Percentiles rank a stretch among this genome's conserved stretches.
Conservation (phyloP, 2,888 invertebrate species). For the Drosophila fungiperda region DNA sequence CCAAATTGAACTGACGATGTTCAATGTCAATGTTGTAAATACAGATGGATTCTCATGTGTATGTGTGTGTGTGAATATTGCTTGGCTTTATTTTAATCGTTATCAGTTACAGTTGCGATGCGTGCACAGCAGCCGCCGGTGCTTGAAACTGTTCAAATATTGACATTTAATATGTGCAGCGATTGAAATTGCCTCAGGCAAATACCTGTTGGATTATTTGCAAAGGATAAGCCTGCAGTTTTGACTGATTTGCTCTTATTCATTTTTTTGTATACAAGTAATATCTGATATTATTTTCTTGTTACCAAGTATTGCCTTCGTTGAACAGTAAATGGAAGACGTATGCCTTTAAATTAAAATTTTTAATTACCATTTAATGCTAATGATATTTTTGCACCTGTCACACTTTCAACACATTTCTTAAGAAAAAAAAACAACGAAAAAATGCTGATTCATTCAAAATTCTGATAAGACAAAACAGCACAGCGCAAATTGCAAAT, state of each 20-base stretch:
- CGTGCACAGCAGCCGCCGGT: slow-evolving; percentile 16
- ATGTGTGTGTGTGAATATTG: slow-evolving; percentile 9
- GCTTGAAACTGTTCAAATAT: slow-evolving; percentile 14
- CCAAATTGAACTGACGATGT: slow-evolving; percentile 45
- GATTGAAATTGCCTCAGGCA: slow-evolving; percentile 3
- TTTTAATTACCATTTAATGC: slow-evolving; percentile 65
- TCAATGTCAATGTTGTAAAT: slow-evolving; percentile 71
- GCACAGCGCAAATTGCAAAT: slow-evolving; percentile 26
- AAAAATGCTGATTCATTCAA: slow-evolving; percentile 21
- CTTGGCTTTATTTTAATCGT: slow-evolving; percentile 20
- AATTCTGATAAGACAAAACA: slow-evolving; percentile 48
- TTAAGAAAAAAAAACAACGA: not conserved
- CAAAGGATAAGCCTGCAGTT: slow-evolving; percentile 8
- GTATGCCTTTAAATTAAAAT: slow-evolving; percentile 8
- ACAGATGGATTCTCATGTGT: slow-evolving; percentile 13
- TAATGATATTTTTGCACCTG: slow-evolving; percentile 29
- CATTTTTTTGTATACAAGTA: not conserved
- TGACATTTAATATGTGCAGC: slow-evolving; percentile 27
- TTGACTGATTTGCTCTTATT: not conserved
- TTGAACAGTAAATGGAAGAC: not conserved
- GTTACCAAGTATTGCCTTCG: not conserved
- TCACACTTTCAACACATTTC: slow-evolving; percentile 25
- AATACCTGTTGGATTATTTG: slow-evolving; percentile 20
- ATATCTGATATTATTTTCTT: not conserved
- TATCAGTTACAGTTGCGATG: slow-evolving; percentile 39